These are phyloP conservation scores for Paraescarpia echinospica DNA, from an alignment of 1,140 invertebrate genomes.

Conservation along the genomic window DNA sequence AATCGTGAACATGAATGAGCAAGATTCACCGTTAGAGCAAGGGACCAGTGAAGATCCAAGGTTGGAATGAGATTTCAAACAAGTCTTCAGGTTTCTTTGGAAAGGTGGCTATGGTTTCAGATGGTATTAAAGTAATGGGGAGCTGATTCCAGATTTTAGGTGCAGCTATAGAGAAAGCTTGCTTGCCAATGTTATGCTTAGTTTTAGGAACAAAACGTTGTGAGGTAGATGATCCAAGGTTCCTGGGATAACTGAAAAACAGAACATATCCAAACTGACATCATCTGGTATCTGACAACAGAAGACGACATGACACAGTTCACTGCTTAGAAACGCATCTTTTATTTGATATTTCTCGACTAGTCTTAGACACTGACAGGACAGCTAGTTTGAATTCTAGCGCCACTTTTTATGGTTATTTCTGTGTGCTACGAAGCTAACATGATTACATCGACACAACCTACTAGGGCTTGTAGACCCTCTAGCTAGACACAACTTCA, in stretches of 20 bases:
- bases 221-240: too few relatives aligned
- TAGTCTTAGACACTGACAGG: not conserved
- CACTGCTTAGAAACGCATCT: conserved; percentile 4
- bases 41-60: too few relatives aligned
- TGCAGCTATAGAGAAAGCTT: too few relatives aligned
- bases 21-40: too few relatives aligned
- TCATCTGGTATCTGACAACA: not conserved
- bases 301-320: not conserved
- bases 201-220: too few relatives aligned
- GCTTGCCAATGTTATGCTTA: too few relatives aligned
- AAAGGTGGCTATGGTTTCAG: too few relatives aligned
- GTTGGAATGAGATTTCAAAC: too few relatives aligned
- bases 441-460: not conserved
- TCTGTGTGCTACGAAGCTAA: not conserved
- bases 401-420: not conserved
- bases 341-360: conserved; percentile 6
- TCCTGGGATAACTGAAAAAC: not conserved
- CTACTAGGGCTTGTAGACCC: not conserved
- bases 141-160: too few relatives aligned
- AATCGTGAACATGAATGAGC: too few relatives aligned
- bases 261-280: not conserved
- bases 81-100: too few relatives aligned
- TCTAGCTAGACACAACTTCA: not conserved
- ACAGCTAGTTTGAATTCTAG: not conserved
- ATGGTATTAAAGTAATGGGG: too few relatives aligned